Evolutionary conservation across 2,113 vertebrate genomes (phyloP), one percentile per base, ranked within the genome.

Genomic region (Bos indicus): DNA sequence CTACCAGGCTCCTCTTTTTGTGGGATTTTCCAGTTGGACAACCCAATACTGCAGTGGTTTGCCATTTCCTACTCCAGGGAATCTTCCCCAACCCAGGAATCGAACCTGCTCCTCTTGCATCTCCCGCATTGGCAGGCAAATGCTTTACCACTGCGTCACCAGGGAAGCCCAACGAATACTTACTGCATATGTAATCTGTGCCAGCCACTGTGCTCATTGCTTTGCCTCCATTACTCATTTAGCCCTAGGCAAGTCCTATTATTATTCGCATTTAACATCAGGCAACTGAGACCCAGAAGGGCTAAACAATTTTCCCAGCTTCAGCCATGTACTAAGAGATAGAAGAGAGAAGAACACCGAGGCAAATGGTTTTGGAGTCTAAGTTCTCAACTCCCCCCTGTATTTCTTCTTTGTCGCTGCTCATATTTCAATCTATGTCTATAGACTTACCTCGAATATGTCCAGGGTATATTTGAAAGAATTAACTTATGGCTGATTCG

Each of bases 71-170:
- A 74, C 36, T 40, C 36, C 67, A 74, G 21, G 67, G 67, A 5
- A 71, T 40, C 67, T 74, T 74, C 67, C 36, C 67, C 36, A 74
- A 25, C 67, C 2, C 67, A 74, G 67, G 67, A 36, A 74, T 3
- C 10, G 1, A 74, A 23, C 36, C 40, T 5, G 0, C 0, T 0
- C 21, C 67, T 6, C 36, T 40, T 74, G 36, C 19, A 40, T 13
- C 36, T 40, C 67, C 21, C 5, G 5, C 36, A 40, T 0, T 74
- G 67, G 36, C 5, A 40, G 67, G 67, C 67, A 74, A 36, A 74
- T 74, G n/a, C 67, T 74, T 74, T 74, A 6, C 67, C 67, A 3
- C 36, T 74, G n/a, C 1, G 0, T 74, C 67, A 12, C 21, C n/a
- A 40, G 67, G 67, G 67, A 40, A 74, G 19, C 67, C 36, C 80